phyloP scores from a whole-genome alignment of 2,113 vertebrate species.

The Cyprinodon variegatus region DNA sequence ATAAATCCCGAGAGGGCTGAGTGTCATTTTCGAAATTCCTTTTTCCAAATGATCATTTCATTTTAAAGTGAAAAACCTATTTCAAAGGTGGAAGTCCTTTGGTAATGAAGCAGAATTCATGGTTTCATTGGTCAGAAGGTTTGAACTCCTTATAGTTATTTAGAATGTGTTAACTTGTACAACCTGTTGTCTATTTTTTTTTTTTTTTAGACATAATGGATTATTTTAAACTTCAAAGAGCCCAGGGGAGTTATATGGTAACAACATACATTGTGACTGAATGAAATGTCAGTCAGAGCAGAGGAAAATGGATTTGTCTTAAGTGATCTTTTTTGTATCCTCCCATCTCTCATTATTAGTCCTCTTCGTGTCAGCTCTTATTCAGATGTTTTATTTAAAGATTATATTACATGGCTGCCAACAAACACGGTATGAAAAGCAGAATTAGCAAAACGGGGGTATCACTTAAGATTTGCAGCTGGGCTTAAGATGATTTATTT shows the following conservation, averaged over 20 bases:
- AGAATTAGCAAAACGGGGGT: too few species aligned
- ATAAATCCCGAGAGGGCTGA: too few species aligned
- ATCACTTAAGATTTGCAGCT: not conserved
- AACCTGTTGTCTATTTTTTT: too few species aligned
- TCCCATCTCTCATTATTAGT: not conserved
- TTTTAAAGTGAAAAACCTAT: too few species aligned
- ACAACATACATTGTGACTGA: slow-evolving; percentile 24
- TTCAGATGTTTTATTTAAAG: not conserved
- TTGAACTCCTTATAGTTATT: too few species aligned
- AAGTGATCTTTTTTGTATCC: slow-evolving; percentile 1
- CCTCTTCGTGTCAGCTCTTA: not conserved
- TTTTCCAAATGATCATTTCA: too few species aligned
- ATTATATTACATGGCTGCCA: not conserved
- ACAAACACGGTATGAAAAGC: not conserved
- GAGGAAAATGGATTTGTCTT: not conserved
- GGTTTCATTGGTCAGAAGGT: too few species aligned
- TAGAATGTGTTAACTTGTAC: too few species aligned
- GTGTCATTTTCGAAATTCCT: too few species aligned
- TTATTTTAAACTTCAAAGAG: slow-evolving; percentile 44
- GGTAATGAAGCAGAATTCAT: too few species aligned
- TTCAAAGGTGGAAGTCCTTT: too few species aligned
- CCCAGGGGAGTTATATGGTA: slow-evolving; percentile 23
- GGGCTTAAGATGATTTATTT: not conserved
- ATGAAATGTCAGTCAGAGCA: slow-evolving; percentile 20
- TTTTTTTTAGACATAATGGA: slow-evolving; percentile 37